Conservation (phyloP, 1,140 invertebrate species). For the Calycopis cecrops region DNA sequence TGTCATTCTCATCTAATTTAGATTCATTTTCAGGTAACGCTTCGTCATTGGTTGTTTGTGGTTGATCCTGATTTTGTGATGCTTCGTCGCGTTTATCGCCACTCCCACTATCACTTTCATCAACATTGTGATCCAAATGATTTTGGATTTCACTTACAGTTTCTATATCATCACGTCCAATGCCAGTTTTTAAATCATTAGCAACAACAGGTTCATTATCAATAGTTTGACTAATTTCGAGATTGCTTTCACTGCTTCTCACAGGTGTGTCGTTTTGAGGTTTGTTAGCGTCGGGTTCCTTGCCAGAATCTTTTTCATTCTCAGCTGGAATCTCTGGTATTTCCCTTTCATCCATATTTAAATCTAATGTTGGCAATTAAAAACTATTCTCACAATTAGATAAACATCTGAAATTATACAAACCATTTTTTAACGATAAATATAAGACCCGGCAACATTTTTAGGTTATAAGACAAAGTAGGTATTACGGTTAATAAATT, state of each 20-base stretch:
- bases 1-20: background rate
- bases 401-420: conserved; percentile 45
- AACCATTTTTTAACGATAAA: background rate
- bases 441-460: conserved; percentile 50
- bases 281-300: background rate
- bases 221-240: background rate
- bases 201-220: too few species aligned
- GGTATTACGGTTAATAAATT: too few species aligned
- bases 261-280: background rate
- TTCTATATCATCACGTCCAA: conserved; percentile 23
- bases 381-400: conserved; percentile 2
- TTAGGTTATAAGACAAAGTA: conserved; percentile 45
- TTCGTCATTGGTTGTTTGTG: too few species aligned
- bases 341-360: conserved; percentile 61
- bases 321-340: conserved; percentile 33
- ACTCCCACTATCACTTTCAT: conserved; percentile 29
- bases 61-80: too few species aligned
- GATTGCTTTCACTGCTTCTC: background rate
- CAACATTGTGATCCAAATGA: conserved; percentile 46
- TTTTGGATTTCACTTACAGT: conserved; percentile 39
- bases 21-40: background rate
- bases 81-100: too few species aligned
- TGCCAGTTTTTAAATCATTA: conserved; percentile 8
- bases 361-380: conserved; percentile 35
- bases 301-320: background rate